Conservation (phyloP, 2,113 vertebrate genomes). For the Leuciscus idus region DNA sequence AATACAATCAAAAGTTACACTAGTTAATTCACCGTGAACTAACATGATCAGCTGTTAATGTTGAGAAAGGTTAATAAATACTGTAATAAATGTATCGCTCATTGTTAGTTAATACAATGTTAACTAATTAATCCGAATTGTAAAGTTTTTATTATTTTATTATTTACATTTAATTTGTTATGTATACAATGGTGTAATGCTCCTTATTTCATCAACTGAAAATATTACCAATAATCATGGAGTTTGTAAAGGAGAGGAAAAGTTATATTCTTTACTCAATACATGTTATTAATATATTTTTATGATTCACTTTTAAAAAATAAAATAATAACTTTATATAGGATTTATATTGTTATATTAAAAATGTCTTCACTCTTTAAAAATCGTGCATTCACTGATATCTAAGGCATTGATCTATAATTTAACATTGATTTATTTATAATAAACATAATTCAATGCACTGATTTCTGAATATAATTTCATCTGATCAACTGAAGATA, state of each 20-base stretch:
- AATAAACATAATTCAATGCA: neutral
- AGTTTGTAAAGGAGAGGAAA: neutral
- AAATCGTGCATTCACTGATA: neutral
- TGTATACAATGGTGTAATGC: neutral
- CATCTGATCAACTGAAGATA: neutral
- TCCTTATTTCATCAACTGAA: neutral
- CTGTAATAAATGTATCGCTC: no score
- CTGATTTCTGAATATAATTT: neutral
- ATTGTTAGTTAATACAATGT: no score
- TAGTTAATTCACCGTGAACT: no score
- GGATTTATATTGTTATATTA: neutral
- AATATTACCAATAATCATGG: neutral
- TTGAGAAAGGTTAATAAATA: no score
- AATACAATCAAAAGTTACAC: no score
- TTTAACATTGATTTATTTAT: no score
- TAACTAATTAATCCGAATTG: no score
- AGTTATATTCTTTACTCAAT: neutral
- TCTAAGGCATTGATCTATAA: no score
- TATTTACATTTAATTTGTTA: no score
- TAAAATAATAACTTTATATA: no score
- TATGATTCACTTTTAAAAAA: neutral
- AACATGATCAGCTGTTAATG: no score
- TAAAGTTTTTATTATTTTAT: neutral
- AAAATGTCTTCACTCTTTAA: neutral
- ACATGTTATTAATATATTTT: neutral